Evolutionary conservation across 2,113 vertebrate species (phyloP), one percentile per base, ranked within the genome.

Genomic region (Apteryx owenii): DNA sequence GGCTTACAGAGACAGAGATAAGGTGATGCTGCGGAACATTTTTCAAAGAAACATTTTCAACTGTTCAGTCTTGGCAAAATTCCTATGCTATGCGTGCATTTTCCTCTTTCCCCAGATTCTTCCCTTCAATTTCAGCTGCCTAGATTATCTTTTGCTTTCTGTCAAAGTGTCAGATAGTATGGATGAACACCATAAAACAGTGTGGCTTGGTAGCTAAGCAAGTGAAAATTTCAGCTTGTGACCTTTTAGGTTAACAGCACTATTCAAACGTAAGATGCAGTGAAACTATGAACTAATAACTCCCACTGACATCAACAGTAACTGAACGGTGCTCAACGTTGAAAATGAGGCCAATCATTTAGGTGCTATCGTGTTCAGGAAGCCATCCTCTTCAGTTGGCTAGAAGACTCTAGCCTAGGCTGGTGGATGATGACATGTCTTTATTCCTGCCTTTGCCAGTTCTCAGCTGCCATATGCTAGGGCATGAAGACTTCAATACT

Each of bases 401-500:
- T 64, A 10, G 4, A 28, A 78, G 36, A 29, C 68, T 13, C 62
- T 53, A 17, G 16, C 68, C 72, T 60, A 81, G 50, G 54, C 64
- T 89, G 60, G 42, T 60, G 18, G 21, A 73, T 46, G 17, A 66
- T 25, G 51, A 66, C 56, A 46, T 13, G 9, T 29, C 61, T 83
- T 62, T 60, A 38, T 26, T 80, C n/a, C 42, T 36, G 20, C 38
- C 8, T 3, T 1, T 33, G 28, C 38, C 58, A 65, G n/a, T 56
- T 80, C 71, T 87, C 66, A 87, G 23, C 66, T 85, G 54, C 81
- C 56, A 85, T 25, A 33, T 0, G 38, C 21, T 26, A 68, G 17
- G 20, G 12, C 51, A 89, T 0, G 1, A 77, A 88, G 4, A 60
- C 16, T 26, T 26, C 0, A 0, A 51, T 20, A 19, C 54, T 81